A percentile compares a stretch with the other conserved stretches of the same genome.
Evolutionary conservation across 2,113 vertebrate species (phyloP).

Genomic region (Proterorhinus semilunaris): DNA sequence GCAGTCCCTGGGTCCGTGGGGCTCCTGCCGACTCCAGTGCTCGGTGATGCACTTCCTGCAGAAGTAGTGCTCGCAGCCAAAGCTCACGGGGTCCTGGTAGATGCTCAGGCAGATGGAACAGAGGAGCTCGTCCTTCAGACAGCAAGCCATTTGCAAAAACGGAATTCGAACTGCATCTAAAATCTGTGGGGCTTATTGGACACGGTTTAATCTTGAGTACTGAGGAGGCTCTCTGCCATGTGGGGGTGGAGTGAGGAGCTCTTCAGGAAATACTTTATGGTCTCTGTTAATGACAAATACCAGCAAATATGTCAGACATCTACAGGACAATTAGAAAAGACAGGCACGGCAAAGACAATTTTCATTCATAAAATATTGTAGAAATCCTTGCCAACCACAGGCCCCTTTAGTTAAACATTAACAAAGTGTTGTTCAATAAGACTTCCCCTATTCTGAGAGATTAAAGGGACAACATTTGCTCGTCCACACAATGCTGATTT

Average conservation of each 20-base stretch:
- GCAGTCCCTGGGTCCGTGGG: conserved; percentile 86
- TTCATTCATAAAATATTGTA: neutral
- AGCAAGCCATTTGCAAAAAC: conserved; percentile 86
- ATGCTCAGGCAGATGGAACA: conserved; percentile 99
- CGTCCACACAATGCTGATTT: neutral
- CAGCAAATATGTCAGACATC: neutral
- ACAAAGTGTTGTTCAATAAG: conserved; percentile 11
- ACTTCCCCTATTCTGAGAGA: neutral
- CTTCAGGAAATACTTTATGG: conserved; percentile 16
- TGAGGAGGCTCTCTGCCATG: conserved; percentile 28
- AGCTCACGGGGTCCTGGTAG: conserved; percentile 96
- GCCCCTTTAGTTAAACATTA: conserved; percentile 29
- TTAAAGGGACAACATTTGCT: neutral
- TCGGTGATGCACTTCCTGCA: conserved; percentile 96
- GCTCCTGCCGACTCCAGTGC: conserved; percentile 95
- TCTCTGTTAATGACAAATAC: conserved; percentile 35
- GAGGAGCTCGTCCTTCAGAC: conserved; percentile 96
- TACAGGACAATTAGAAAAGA: neutral
- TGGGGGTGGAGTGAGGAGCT: conserved; percentile 20
- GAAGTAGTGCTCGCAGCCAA: conserved; percentile 98
- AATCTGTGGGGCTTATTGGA: conserved; percentile 16
- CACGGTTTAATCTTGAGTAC: conserved; percentile 43
- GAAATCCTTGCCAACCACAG: conserved; percentile 16
- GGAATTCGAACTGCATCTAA: conserved; percentile 57
- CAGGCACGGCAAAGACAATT: neutral